Evolutionary conservation across 2,797 vertebrate species (phyloP).

Genomic region (Merluccius polli): DNA sequence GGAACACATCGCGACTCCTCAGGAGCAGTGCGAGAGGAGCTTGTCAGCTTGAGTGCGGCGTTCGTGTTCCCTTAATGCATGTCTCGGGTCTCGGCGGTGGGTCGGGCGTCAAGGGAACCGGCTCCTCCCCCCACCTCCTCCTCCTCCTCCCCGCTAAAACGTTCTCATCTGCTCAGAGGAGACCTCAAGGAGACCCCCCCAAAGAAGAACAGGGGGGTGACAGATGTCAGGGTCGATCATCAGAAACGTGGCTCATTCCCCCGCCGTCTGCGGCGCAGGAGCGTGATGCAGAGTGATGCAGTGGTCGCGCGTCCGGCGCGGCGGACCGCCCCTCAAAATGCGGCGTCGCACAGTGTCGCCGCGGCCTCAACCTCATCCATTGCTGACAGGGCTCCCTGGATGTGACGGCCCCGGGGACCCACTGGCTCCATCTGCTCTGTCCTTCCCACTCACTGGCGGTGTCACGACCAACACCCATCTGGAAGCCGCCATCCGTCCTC

Average conservation of each 20-base stretch:
- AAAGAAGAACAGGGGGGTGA: conserved; percentile 8
- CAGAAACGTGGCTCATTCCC: conserved; percentile 40
- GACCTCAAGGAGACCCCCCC: background rate
- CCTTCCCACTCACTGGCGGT: background rate
- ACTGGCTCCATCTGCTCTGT: background rate
- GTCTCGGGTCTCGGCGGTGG: background rate
- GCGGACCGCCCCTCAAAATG: background rate
- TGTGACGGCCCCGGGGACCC: too few relatives aligned
- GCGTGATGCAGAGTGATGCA: conserved; percentile 6
- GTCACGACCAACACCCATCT: background rate
- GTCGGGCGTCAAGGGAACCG: background rate
- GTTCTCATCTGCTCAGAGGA: conserved; percentile 4
- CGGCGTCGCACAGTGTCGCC: background rate
- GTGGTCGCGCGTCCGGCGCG: background rate
- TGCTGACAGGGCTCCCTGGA: background rate
- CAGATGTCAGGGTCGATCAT: conserved; percentile 47
- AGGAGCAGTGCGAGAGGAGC: background rate
- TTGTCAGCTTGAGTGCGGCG: background rate
- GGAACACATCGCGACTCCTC: background rate
- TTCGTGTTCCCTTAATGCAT: background rate
- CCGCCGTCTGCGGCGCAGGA: conserved; percentile 17
- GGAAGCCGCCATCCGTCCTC: background rate
- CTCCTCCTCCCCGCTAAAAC: background rate
- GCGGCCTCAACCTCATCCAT: background rate
- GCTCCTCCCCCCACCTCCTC: background rate